phyloP scores from a whole-genome alignment of 2,113 vertebrate genomes.

The Oenanthe melanoleuca region DNA sequence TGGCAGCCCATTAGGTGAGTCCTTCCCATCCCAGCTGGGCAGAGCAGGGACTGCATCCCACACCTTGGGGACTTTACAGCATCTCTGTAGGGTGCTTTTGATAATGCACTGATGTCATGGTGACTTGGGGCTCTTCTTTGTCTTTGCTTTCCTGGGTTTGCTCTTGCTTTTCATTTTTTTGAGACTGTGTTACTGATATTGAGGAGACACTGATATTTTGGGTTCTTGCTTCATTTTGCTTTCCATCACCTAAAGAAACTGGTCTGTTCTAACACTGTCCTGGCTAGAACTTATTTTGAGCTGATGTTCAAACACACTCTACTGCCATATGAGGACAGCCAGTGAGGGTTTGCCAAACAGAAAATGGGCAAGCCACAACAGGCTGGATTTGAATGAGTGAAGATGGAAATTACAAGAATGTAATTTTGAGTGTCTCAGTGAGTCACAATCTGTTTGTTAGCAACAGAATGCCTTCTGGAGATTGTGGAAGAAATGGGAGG shows the following conservation, averaged over 20 bases:
- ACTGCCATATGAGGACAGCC: background rate
- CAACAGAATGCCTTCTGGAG: background rate
- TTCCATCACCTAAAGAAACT: background rate
- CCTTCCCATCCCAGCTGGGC: background rate
- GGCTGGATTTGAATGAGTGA: background rate
- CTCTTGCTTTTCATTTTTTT: background rate
- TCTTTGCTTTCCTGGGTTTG: background rate
- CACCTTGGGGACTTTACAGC: background rate
- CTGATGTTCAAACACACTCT: background rate
- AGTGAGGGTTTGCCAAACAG: background rate
- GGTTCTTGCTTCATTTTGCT: background rate
- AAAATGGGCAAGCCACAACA: background rate
- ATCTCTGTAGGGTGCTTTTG: background rate
- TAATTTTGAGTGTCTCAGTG: background rate
- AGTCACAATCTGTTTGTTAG: conserved; percentile 35
- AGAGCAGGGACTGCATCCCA: background rate
- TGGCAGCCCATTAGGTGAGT: background rate
- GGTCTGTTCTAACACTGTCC: background rate
- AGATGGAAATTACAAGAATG: conserved; percentile 6
- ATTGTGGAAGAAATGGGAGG: background rate
- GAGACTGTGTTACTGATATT: background rate
- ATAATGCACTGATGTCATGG: background rate
- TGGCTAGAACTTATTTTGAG: background rate
- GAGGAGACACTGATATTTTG: background rate
- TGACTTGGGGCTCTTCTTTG: background rate